These are phyloP conservation scores for Uria aalge DNA, from an alignment of 2,113 vertebrate genomes.

Conservation along the genomic window DNA sequence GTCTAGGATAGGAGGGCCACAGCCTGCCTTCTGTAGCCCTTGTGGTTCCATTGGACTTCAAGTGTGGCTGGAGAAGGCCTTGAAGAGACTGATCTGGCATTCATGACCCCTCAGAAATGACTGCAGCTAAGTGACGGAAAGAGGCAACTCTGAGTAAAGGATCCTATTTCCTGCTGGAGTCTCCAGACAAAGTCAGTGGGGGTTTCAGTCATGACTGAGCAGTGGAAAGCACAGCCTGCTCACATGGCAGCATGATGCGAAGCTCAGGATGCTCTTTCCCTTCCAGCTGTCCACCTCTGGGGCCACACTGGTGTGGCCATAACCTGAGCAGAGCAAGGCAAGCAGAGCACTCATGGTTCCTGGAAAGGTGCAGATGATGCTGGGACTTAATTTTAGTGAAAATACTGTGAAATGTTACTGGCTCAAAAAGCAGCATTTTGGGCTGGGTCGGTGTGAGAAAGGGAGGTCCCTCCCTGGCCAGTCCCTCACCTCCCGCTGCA, in stretches of 20 bases:
- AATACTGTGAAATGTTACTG: neutral
- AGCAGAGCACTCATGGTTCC: neutral
- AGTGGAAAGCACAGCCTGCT: neutral
- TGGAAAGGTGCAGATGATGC: neutral
- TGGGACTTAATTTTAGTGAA: neutral
- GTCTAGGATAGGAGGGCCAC: neutral
- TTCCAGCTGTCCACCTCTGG: neutral
- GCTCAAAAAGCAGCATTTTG: neutral
- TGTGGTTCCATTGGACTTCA: neutral
- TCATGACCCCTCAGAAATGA: neutral
- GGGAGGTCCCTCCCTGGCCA: neutral
- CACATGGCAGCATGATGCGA: rapidly evolving
- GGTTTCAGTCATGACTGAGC: neutral
- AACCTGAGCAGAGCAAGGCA: neutral
- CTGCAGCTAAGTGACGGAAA: neutral
- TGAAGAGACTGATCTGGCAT: neutral
- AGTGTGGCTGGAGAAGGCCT: neutral
- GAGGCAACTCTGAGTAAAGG: neutral
- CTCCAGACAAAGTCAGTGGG: rapidly evolving
- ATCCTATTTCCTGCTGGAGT: neutral
- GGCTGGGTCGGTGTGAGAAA: neutral
- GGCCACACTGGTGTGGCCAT: neutral
- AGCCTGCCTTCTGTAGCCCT: neutral
- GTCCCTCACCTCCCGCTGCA: neutral
- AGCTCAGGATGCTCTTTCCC: neutral